Conservation (phyloP, 2,113 vertebrate genomes). For the Cyrtonyx montezumae region DNA sequence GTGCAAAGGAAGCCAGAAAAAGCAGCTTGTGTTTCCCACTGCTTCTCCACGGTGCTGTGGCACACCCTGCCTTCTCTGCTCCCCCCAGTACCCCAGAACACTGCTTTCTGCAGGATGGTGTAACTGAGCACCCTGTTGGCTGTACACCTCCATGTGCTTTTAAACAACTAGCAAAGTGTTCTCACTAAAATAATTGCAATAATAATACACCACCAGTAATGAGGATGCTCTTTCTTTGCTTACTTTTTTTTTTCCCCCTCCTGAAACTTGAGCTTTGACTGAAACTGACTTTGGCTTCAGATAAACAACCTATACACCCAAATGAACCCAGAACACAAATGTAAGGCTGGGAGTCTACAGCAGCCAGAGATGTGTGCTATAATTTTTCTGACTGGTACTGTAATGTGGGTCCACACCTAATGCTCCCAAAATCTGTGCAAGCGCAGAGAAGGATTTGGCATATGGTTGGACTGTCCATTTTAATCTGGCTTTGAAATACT, state of each 20-base stretch:
- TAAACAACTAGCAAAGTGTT: neutral
- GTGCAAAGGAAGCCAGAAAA: fast-evolving
- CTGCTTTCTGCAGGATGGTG: neutral
- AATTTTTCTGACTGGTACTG: neutral
- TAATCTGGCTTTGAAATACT: constrained; percentile 21
- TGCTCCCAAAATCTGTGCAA: neutral
- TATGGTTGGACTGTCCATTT: neutral
- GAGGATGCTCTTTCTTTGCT: neutral
- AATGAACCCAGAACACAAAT: constrained; percentile 18
- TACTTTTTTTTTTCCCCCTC: constrained; percentile 22
- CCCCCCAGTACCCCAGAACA: neutral
- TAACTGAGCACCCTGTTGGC: neutral
- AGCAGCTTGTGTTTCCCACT: neutral
- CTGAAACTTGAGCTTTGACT: constrained; percentile 18
- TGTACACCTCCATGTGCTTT: neutral
- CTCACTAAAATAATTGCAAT: neutral
- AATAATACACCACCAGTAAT: constrained; percentile 8
- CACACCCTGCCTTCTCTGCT: neutral
- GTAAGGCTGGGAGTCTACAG: neutral
- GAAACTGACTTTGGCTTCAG: no score
- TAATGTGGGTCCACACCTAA: constrained; percentile 2
- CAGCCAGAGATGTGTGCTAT: neutral
- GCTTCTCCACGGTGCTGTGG: neutral
- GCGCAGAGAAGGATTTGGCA: neutral
- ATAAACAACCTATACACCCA: neutral